Base-by-base conservation (phyloP, 1,140 invertebrate genomes). In the Cydia fagiglandana region DNA sequence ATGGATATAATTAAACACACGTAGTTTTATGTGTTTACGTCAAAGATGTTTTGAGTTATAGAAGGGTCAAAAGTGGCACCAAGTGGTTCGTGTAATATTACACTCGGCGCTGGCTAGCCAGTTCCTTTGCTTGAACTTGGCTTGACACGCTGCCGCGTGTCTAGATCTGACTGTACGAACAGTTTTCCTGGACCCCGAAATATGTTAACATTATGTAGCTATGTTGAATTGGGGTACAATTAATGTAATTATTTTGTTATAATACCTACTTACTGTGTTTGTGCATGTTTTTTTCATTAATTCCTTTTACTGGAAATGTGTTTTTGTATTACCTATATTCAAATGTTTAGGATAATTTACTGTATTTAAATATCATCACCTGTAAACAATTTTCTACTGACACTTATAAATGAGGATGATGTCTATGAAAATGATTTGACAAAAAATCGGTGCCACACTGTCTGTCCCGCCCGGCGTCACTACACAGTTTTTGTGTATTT, bases 371-470 rank as follows among this genome's bases (percentile, higher is more conserved):
- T 64, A 64, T 13, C 2, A 34, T n/a, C 56, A 24, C 15, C 12
- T 15, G 13, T 6, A 64, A 64, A 64, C 7, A 34, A 20, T 28
- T 24, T 2, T 30, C 15, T 30, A 9, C 5, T 45, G 66, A 70
- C 66, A 38, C 30, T 41, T 38, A 70, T 41, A 41, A 70, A 70
- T 70, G 13, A 38, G 15, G 4, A 24, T 61, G 34, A 38, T 38
- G 34, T 45, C 66, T 61, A 61, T 73, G n/a, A 81, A 81, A 76
- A 78, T 75, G 53, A 61, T 24, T 61, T 74, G 10, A 24, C 76
- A 87, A 89, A 91, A 88, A 88, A 77, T n/a, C 79, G 89, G 87
- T 89, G 89, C 89, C 90, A 88, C 81, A 84, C 85, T 86, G 90
- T 91, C 90, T 92, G 83, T 75, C 78, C 64, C 74, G 75, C 78